These are phyloP conservation scores for Lordiphosa mommai DNA, from an alignment of 1,140 invertebrate genomes.

Conservation along the genomic window DNA sequence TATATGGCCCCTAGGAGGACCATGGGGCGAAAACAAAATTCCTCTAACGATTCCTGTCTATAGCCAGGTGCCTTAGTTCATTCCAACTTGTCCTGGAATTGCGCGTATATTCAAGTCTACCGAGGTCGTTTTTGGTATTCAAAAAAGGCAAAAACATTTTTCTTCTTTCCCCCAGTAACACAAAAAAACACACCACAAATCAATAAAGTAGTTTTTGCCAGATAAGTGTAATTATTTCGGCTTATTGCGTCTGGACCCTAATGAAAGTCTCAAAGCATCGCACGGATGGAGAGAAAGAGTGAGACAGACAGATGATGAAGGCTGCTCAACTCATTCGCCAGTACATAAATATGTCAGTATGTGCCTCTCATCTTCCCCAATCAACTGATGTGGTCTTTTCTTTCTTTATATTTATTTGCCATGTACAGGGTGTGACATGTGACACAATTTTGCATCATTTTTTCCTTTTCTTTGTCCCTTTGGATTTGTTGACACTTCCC, in stretches of 20 bases:
- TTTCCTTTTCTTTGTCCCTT: slow-evolving; percentile 36
- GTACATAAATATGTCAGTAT: slow-evolving; percentile 14
- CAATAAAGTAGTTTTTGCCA: slow-evolving; percentile 9
- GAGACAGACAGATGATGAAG: too few relatives aligned
- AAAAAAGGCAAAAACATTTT: too few relatives aligned
- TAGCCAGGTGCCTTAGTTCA: too few relatives aligned
- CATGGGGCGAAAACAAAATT: too few relatives aligned
- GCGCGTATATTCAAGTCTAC: too few relatives aligned
- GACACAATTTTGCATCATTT: slow-evolving; percentile 35
- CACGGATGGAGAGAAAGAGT: slow-evolving; percentile 11
- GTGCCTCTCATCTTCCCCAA: slow-evolving; percentile 24
- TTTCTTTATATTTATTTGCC: slow-evolving; percentile 20
- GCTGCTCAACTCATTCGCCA: neutral
- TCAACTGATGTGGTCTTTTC: slow-evolving; percentile 28
- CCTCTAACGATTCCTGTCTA: too few relatives aligned
- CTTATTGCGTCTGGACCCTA: slow-evolving; percentile 12
- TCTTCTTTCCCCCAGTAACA: too few relatives aligned
- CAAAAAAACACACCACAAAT: too few relatives aligned
- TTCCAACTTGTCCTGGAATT: too few relatives aligned
- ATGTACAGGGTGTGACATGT: slow-evolving; percentile 46
- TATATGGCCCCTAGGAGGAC: too few relatives aligned
- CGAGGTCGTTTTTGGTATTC: too few relatives aligned
- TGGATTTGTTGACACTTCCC: slow-evolving; percentile 32
- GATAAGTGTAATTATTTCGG: slow-evolving; percentile 45
- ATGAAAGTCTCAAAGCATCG: slow-evolving; percentile 38